phyloP scores from a whole-genome alignment of 2,888 invertebrate species.

The Molanna angustata region DNA sequence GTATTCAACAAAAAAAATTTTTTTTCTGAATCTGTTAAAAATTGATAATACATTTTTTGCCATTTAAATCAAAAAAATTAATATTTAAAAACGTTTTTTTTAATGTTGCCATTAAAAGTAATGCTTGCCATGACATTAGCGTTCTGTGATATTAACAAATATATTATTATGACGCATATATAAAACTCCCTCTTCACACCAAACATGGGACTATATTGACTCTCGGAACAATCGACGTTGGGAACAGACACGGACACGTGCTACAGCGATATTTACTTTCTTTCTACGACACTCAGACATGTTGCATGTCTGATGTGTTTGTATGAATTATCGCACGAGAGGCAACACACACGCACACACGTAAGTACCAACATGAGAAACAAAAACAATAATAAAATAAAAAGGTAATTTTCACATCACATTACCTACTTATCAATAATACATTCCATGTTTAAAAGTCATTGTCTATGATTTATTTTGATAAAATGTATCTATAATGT shows the following conservation, averaged over 20 bases:
- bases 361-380: constrained; percentile 10
- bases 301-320: constrained; percentile 9
- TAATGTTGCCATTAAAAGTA: too few species aligned
- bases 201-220: constrained; percentile 11
- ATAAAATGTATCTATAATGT: too few species aligned
- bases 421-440: not conserved
- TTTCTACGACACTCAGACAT: constrained; percentile 21
- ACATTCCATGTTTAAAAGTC: not conserved
- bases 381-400: not conserved
- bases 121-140: constrained; percentile 18
- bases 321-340: not conserved
- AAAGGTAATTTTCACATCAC: not conserved
- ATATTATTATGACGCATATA: constrained; percentile 33
- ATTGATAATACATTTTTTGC: too few species aligned
- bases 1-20: too few species aligned
- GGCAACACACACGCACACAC: constrained; percentile 12
- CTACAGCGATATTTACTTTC: constrained; percentile 26
- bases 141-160: constrained; percentile 33
- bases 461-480: constrained; percentile 1
- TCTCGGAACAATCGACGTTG: constrained; percentile 13
- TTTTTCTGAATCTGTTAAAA: too few species aligned
- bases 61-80: too few species aligned
- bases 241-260: constrained; percentile 14
- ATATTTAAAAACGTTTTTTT: too few species aligned
- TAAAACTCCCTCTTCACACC: constrained; percentile 24